Conservation (phyloP, 2,113 vertebrate species). For the Varanus komodoensis region DNA sequence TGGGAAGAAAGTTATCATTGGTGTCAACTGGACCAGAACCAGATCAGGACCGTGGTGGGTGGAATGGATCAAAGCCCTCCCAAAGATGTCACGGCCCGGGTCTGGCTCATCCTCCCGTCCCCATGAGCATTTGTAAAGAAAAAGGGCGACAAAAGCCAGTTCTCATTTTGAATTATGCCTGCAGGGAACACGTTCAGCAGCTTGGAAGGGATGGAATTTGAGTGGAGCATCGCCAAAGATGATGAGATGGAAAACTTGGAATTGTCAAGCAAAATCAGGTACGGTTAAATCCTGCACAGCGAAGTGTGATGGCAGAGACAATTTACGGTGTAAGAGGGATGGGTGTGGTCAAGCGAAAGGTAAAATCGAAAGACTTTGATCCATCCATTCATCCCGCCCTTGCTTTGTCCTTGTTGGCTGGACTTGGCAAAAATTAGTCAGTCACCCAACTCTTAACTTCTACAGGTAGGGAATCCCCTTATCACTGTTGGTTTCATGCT, state of each 20-base stretch:
- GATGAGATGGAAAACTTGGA: slow-evolving; percentile 61
- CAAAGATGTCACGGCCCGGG: background rate
- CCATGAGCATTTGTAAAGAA: background rate
- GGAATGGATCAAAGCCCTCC: background rate
- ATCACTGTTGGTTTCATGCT: too few relatives aligned
- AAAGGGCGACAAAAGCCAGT: background rate
- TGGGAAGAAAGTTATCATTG: too few relatives aligned
- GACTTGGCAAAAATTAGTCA: background rate
- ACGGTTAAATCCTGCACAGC: background rate
- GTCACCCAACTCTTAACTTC: background rate
- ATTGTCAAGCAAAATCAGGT: slow-evolving; percentile 74
- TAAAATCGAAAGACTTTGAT: background rate
- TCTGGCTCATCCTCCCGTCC: background rate
- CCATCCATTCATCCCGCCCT: background rate
- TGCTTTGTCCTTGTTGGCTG: background rate
- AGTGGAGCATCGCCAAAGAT: slow-evolving; percentile 72
- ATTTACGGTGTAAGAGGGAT: background rate
- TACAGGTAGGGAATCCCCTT: too few relatives aligned
- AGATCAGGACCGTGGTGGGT: background rate
- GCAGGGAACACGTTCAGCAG: slow-evolving; percentile 80
- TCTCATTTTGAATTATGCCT: slow-evolving; percentile 49
- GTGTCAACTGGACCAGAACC: background rate
- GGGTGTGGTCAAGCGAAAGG: background rate
- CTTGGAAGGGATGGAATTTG: slow-evolving; percentile 75
- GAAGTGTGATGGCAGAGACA: background rate